Evolutionary conservation across 2,888 invertebrate genomes (phyloP).

Genomic region (Osedax frankpressi): DNA sequence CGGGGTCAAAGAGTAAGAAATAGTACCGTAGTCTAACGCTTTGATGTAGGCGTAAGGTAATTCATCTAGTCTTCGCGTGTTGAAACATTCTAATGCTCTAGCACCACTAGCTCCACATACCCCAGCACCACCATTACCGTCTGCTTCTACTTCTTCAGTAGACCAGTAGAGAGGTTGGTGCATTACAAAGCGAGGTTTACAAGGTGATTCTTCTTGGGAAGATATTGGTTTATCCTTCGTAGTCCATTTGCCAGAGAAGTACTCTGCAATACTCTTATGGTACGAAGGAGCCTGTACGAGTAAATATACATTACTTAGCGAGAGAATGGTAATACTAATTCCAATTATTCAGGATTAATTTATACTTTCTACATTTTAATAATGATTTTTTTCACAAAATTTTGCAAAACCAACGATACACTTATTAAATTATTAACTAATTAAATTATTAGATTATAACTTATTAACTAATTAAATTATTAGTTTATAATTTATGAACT

Average conservation of each 20-base stretch:
- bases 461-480: too few species aligned
- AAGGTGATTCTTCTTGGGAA: neutral
- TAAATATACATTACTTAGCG: too few species aligned
- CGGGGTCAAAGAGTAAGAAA: neutral
- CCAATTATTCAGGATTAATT: too few species aligned
- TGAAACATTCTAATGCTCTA: conserved; percentile 51
- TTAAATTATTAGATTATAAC: too few species aligned
- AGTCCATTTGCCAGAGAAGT: conserved; percentile 39
- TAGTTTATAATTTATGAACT: too few species aligned
- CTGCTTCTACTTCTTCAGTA: neutral
- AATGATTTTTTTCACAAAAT: too few species aligned
- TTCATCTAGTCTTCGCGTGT: conserved; percentile 67
- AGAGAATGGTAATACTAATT: too few species aligned
- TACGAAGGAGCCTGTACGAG: conserved; percentile 42
- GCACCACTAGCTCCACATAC: too few species aligned
- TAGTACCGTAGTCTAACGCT: conserved; percentile 26
- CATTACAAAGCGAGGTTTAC: conserved; percentile 27
- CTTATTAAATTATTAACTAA: too few species aligned
- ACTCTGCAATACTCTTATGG: conserved; percentile 41
- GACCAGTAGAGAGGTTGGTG: conserved; percentile 32
- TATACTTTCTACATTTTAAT: too few species aligned
- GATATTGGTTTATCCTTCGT: conserved; percentile 14
- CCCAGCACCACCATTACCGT: neutral
- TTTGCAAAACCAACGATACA: too few species aligned
- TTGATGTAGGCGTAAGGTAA: conserved; percentile 65